Evolutionary conservation across 1,140 invertebrate species (phyloP).

Genomic region (Goniozus legneri): DNA sequence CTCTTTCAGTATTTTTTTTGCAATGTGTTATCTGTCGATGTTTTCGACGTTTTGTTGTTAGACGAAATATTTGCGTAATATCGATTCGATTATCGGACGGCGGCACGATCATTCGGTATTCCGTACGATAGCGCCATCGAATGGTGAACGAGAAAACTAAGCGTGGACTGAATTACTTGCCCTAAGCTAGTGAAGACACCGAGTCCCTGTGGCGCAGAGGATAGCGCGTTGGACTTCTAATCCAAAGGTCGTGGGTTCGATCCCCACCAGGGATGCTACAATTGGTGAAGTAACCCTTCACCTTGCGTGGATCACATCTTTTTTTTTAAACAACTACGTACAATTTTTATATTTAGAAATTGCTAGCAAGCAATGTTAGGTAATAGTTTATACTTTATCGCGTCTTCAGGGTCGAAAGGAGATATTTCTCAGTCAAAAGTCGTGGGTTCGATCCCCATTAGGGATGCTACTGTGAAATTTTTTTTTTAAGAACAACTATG

Average conservation of each 20-base stretch:
- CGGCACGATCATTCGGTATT: too few species aligned
- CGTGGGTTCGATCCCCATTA: conserved; percentile 66
- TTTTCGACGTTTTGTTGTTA: too few species aligned
- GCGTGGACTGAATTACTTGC: background rate
- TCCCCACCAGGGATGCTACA: conserved; percentile 64
- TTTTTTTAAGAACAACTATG: too few species aligned
- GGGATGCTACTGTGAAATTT: conserved; percentile 53
- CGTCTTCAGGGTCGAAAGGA: too few species aligned
- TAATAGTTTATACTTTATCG: too few species aligned
- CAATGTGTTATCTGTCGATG: too few species aligned
- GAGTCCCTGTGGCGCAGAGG: conserved; percentile 63
- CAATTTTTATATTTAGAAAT: too few species aligned
- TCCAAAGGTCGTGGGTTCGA: conserved; percentile 67
- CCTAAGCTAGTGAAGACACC: background rate
- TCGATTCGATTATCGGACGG: too few species aligned
- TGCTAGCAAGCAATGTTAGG: too few species aligned
- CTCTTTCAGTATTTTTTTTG: too few species aligned
- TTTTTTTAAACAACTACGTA: too few species aligned
- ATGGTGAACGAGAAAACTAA: background rate
- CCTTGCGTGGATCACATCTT: background rate
- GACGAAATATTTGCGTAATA: too few species aligned
- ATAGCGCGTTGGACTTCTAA: conserved; percentile 67
- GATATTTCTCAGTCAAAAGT: conserved; percentile 68
- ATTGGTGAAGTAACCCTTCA: background rate
- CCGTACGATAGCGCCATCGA: conserved; percentile 10